Evolutionary conservation across 2,797 vertebrate species (phyloP).

Genomic region (Notamacropus eugenii): DNA sequence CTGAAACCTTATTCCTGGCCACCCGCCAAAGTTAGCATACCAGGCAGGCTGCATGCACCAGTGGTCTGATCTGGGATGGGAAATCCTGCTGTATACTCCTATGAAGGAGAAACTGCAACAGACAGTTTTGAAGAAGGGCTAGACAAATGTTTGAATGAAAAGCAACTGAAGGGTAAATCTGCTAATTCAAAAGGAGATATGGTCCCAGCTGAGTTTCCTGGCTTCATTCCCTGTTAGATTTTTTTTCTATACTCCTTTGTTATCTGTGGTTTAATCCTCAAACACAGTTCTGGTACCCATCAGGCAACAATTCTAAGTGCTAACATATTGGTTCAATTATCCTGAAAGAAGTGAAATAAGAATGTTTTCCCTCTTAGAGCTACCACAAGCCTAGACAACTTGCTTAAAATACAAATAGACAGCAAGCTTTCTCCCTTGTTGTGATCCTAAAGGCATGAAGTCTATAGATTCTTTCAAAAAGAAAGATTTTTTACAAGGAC

Average conservation of each 20-base stretch:
- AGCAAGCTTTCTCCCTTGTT: slow-evolving; percentile 6
- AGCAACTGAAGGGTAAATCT: slow-evolving; percentile 62
- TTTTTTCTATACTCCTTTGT: slow-evolving; percentile 53
- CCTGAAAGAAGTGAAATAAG: slow-evolving; percentile 69
- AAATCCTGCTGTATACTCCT: slow-evolving; percentile 57
- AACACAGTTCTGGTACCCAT: slow-evolving; percentile 55
- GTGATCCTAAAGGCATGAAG: neutral
- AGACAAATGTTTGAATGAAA: slow-evolving; percentile 73
- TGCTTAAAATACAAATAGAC: slow-evolving; percentile 29
- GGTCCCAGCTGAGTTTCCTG: slow-evolving; percentile 48
- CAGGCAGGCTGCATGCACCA: slow-evolving; percentile 31
- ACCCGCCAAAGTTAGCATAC: slow-evolving; percentile 46
- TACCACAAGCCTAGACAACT: slow-evolving; percentile 52
- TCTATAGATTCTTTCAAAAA: neutral
- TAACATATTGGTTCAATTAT: slow-evolving; percentile 64
- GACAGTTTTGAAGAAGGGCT: slow-evolving; percentile 67
- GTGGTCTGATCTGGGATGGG: slow-evolving; percentile 52
- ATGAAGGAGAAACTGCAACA: slow-evolving; percentile 40
- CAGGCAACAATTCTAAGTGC: slow-evolving; percentile 71
- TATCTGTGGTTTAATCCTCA: slow-evolving; percentile 68
- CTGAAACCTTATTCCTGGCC: slow-evolving; percentile 46
- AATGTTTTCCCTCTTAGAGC: slow-evolving; percentile 65
- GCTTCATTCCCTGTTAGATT: slow-evolving; percentile 44
- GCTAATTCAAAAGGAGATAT: slow-evolving; percentile 56
- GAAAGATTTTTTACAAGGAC: slow-evolving; percentile 13